phyloP scores from a whole-genome alignment of 2,797 vertebrate genomes.

The Netta rufina region DNA sequence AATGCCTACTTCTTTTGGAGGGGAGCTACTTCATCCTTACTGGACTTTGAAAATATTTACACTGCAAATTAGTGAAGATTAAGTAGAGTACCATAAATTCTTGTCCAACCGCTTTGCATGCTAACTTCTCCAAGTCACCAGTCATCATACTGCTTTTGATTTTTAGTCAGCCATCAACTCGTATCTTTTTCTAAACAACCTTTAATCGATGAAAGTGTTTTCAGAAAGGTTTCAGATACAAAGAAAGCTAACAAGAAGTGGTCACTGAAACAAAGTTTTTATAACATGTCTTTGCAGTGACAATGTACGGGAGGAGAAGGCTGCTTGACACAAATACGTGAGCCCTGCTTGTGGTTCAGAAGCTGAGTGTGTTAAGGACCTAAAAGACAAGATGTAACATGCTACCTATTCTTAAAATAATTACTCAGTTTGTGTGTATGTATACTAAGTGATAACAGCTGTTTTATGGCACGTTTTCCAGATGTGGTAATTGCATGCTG shows the following conservation, averaged over 20 bases:
- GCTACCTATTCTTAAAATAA: not conserved
- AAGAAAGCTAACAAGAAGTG: not conserved
- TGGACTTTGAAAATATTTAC: not conserved
- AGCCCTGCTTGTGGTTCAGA: not conserved
- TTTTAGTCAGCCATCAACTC: constrained; percentile 14
- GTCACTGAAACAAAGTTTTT: not conserved
- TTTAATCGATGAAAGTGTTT: not conserved
- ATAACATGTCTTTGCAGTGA: not conserved
- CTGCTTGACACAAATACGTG: not conserved
- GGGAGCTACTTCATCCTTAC: not conserved
- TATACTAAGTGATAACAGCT: not conserved
- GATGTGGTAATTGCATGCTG: not conserved
- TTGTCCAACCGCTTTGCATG: not conserved
- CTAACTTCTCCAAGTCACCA: not conserved
- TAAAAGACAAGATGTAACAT: not conserved
- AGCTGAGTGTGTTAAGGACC: not conserved
- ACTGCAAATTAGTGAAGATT: not conserved
- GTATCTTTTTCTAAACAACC: constrained; percentile 19
- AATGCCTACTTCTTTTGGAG: not conserved
- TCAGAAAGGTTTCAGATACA: not conserved
- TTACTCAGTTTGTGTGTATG: not conserved
- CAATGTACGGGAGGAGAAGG: not conserved
- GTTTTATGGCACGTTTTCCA: not conserved
- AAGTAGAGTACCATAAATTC: not conserved
- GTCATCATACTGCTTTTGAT: constrained; percentile 3